A percentile compares a stretch with the other conserved stretches of the same genome.
phyloP scores from a whole-genome alignment of 53 echinoderm and acorn worm species.

The Paelopatides confundens region DNA sequence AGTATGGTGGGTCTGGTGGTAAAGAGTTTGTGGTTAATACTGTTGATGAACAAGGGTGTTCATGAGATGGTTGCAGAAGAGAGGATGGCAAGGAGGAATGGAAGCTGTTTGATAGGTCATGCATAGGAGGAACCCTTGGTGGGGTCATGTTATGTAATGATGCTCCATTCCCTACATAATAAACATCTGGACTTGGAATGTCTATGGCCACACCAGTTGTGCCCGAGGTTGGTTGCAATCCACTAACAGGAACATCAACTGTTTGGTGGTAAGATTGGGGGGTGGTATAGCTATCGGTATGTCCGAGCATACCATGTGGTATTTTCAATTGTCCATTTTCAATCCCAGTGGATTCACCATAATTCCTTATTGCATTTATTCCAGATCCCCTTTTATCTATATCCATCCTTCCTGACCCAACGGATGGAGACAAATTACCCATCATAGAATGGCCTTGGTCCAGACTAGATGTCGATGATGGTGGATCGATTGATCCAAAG shows the following conservation, averaged over 20 bases:
- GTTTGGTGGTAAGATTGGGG: background rate
- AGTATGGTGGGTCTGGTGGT: conserved; percentile 72
- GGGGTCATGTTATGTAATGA: background rate
- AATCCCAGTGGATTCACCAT: background rate
- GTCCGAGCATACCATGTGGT: background rate
- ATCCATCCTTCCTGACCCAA: background rate
- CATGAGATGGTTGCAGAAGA: background rate
- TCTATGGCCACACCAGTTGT: too few species aligned
- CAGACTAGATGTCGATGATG: background rate
- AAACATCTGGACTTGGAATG: background rate
- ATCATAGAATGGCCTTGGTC: background rate
- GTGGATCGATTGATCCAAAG: conserved; percentile 5
- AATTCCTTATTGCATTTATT: background rate
- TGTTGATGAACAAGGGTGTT: background rate
- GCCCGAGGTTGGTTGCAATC: background rate
- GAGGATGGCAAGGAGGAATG: conserved; percentile 28
- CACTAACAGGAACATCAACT: background rate
- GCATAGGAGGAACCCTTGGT: background rate
- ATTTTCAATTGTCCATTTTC: background rate
- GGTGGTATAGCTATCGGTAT: background rate
- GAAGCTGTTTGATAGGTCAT: conserved; percentile 11
- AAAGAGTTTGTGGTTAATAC: background rate
- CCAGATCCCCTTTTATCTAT: background rate
- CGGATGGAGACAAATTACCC: background rate
- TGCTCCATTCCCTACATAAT: background rate